Conservation (phyloP, 2,888 invertebrate genomes). For the Eupithecia subumbrata region DNA sequence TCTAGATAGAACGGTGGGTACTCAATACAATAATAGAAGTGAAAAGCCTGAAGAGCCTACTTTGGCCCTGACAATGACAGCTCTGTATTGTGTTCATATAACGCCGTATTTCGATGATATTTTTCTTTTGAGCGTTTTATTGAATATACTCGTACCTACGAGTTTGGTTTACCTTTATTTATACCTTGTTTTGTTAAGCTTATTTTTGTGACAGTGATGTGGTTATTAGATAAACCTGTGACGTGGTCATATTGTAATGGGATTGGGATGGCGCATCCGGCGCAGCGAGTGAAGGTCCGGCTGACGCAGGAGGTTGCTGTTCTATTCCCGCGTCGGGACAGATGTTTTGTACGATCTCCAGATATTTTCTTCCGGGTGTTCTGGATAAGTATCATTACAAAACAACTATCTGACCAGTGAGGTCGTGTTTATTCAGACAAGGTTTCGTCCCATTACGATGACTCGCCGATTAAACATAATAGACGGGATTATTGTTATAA, state of each 20-base stretch:
- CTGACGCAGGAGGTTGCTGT: too few relatives aligned
- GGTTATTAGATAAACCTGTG: background rate
- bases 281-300: too few relatives aligned
- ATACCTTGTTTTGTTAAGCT: slow-evolving; percentile 6
- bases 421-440: background rate
- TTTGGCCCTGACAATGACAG: slow-evolving; percentile 34
- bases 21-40: slow-evolving; percentile 37
- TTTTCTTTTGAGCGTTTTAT: slow-evolving; percentile 22
- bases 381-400: too few relatives aligned
- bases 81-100: slow-evolving; percentile 26
- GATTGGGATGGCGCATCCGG: background rate
- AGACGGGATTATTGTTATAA: too few relatives aligned
- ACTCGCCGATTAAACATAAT: background rate
- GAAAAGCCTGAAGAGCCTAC: slow-evolving; percentile 29
- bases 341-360: too few relatives aligned
- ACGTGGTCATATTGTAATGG: background rate
- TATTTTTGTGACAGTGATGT: slow-evolving; percentile 2
- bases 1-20: slow-evolving; percentile 22
- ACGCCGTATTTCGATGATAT: slow-evolving; percentile 16
- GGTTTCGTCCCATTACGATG: background rate
- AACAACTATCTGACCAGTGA: too few relatives aligned
- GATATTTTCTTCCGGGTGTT: too few relatives aligned
- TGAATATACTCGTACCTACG: background rate
- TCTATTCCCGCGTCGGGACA: too few relatives aligned
- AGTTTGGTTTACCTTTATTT: slow-evolving; percentile 1